Base-by-base conservation (phyloP, 2,113 vertebrate species). In the Colaptes auratus region DNA sequence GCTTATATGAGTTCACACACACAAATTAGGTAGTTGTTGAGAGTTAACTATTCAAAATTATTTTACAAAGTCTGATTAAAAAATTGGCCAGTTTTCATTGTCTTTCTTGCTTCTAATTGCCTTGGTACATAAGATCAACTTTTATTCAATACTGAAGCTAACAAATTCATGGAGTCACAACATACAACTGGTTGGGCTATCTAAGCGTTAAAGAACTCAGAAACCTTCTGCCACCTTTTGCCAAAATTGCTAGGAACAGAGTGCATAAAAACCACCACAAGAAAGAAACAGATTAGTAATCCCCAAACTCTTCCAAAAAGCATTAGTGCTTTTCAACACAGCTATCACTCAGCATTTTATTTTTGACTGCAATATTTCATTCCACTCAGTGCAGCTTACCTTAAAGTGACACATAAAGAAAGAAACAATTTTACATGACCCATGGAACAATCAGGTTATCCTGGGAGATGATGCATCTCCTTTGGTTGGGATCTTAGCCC, bases 271-370 rank as follows among this genome's bases (percentile, higher is more conserved):
- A 83, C 39, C 66, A 79, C 83, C 74, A 84, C 44, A 83, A 89
- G 65, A 90, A 89, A 75, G 75, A 50, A 89, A 66, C 80, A 96
- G 84, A 96, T 82, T 46, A 72, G 63, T 28, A 84, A 83, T 72
- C 82, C 80, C 70, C 86, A 82, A 61, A 90, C 82, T 93, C 80
- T 95, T 95, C 86, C 92, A 92, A 93, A 95, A 36, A 75, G 55
- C 80, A 82, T 95, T 88, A 90, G 89, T 86, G 92, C 87, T 86
- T 83, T 94, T 95, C 88, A 92, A 78, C 59, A 88, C 5, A 94
- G 76, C 82, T 75, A 95, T 94, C 88, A 92, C 77, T 93, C 82
- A 91, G 78, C 83, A 72, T 89, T 95, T 92, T 87, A 85, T 92
- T 93, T 86, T 91, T 81, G 9, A 83, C 69, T 91, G 30, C 35